phyloP scores from a whole-genome alignment of 2,888 invertebrate genomes.

The Spodoptera picta region DNA sequence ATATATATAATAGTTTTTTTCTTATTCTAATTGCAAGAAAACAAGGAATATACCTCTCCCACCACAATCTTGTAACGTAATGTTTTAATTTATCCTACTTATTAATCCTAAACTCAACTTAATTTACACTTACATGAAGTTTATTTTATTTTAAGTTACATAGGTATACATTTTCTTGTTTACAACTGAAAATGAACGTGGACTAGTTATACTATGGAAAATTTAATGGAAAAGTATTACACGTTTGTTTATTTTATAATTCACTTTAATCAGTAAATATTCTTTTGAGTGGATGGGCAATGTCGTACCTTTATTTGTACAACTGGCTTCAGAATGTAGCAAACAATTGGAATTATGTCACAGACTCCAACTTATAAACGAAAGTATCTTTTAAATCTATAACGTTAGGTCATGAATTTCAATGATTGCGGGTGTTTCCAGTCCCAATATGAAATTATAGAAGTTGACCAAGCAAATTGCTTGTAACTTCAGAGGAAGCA shows the following conservation, averaged over 20 bases:
- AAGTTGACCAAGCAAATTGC: slow-evolving; percentile 31
- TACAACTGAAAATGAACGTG: too few relatives aligned
- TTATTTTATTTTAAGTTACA: too few relatives aligned
- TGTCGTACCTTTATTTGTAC: slow-evolving; percentile 49
- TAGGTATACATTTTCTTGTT: too few relatives aligned
- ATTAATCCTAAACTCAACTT: too few relatives aligned
- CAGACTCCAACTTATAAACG: background rate
- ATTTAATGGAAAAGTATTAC: slow-evolving; percentile 43
- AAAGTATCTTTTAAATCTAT: too few relatives aligned
- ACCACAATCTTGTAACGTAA: too few relatives aligned
- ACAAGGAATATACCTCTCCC: too few relatives aligned
- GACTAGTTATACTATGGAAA: slow-evolving; percentile 37
- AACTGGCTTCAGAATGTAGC: slow-evolving; percentile 41
- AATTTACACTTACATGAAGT: too few relatives aligned
- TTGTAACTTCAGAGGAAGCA: slow-evolving; percentile 38
- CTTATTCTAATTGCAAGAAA: too few relatives aligned
- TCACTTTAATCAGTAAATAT: slow-evolving; percentile 39
- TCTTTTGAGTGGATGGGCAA: slow-evolving; percentile 28
- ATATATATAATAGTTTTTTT: too few relatives aligned
- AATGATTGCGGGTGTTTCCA: slow-evolving; percentile 1
- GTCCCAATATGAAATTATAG: slow-evolving; percentile 12
- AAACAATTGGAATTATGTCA: slow-evolving; percentile 5
- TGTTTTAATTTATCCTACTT: too few relatives aligned
- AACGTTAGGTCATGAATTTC: too few relatives aligned
- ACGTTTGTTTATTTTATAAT: slow-evolving; percentile 49